Conservation (phyloP, 1,140 invertebrate species). For the Rhopalosiphum padi region DNA sequence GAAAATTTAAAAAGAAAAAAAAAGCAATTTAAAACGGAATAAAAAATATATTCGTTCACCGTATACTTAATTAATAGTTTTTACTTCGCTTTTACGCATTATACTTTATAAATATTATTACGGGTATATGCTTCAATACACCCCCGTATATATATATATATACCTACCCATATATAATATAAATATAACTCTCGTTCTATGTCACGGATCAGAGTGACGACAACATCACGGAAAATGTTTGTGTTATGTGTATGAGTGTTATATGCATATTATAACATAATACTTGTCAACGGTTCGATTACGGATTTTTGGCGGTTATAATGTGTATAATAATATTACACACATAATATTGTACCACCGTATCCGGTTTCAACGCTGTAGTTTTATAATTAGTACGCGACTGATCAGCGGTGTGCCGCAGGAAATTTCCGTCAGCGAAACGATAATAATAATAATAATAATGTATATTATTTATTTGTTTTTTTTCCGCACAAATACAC, state of each 20-base stretch:
- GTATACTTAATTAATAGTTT: no score
- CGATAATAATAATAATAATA: background rate
- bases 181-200: background rate
- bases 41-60: no score
- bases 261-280: background rate
- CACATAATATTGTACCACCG: background rate
- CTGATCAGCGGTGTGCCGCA: background rate
- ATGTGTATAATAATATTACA: background rate
- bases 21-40: no score
- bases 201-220: background rate
- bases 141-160: no score
- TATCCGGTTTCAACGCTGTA: background rate
- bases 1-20: no score
- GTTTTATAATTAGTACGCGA: background rate
- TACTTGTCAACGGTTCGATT: conserved; percentile 17
- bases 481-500: background rate
- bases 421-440: conserved; percentile 15
- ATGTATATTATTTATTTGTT: conserved; percentile 25
- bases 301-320: background rate
- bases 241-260: background rate
- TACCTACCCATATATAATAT: background rate
- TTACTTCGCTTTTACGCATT: no score
- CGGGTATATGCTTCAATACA: no score
- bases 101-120: no score
- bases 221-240: conserved; percentile 14